phyloP scores from a whole-genome alignment of 2,113 vertebrate genomes.

The Smithornis capensis region DNA sequence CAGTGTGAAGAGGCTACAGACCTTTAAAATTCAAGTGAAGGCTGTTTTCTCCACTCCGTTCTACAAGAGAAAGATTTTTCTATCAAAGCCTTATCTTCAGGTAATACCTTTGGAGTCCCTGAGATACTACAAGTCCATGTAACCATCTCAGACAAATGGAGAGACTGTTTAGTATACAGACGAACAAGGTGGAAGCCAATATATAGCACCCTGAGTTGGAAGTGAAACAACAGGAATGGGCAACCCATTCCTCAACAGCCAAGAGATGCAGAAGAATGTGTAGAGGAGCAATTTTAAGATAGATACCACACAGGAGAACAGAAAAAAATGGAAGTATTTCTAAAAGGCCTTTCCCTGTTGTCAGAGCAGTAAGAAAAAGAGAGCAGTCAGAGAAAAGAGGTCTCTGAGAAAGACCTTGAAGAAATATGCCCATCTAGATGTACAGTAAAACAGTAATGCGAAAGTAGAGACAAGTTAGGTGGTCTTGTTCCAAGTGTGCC shows the following conservation, averaged over 20 bases:
- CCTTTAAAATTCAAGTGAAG: neutral
- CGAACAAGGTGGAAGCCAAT: neutral
- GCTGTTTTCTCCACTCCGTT: neutral
- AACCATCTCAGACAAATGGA: neutral
- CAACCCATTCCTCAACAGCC: neutral
- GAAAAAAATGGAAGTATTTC: neutral
- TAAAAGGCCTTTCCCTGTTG: neutral
- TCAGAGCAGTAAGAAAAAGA: neutral
- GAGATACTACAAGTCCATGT: conserved; percentile 27
- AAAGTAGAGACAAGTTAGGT: neutral
- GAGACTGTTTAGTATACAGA: neutral
- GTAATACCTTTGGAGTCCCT: conserved; percentile 5
- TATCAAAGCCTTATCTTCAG: neutral
- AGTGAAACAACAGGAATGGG: neutral
- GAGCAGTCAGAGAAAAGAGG: neutral
- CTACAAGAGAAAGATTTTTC: neutral
- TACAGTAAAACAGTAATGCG: neutral
- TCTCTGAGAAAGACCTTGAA: neutral
- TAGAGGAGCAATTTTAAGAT: neutral
- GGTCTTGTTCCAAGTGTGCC: neutral
- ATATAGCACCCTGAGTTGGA: conserved; percentile 33
- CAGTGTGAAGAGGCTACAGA: neutral
- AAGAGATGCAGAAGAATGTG: neutral
- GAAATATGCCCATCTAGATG: neutral
- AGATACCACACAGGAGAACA: neutral